These are phyloP conservation scores for Haemorhous mexicanus DNA, from an alignment of 2,113 vertebrate species.

Conservation along the genomic window DNA sequence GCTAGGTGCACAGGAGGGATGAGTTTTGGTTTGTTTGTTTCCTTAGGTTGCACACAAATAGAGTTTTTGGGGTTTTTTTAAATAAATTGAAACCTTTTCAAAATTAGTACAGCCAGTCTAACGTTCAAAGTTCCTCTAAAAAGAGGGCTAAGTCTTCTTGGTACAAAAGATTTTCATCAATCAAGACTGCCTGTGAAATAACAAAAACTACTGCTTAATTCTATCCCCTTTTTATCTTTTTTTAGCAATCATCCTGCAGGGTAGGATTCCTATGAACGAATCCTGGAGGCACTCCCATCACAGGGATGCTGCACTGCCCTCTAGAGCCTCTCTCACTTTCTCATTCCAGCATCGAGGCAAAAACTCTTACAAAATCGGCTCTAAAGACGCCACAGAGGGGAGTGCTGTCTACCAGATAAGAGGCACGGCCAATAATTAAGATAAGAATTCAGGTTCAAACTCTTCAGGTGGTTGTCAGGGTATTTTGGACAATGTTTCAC, in stretches of 20 bases:
- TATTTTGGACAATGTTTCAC: neutral
- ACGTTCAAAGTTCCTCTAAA: neutral
- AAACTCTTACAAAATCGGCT: neutral
- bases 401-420: neutral
- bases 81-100: neutral
- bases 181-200: neutral
- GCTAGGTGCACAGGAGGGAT: neutral
- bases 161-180: neutral
- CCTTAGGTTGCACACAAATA: neutral
- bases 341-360: neutral
- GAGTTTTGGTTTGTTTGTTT: neutral
- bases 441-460: neutral
- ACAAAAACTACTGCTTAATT: neutral
- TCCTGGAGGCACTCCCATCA: neutral
- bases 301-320: slow-evolving; percentile 50
- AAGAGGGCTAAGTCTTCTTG: neutral
- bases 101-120: neutral
- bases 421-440: fast-evolving
- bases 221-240: neutral
- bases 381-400: neutral
- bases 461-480: neutral
- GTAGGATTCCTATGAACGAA: neutral
- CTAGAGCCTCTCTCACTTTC: neutral
- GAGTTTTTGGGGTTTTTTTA: neutral
- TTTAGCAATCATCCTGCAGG: neutral